Base-by-base conservation (phyloP, 1,140 invertebrate genomes). In the Tachypleus tridentatus region DNA sequence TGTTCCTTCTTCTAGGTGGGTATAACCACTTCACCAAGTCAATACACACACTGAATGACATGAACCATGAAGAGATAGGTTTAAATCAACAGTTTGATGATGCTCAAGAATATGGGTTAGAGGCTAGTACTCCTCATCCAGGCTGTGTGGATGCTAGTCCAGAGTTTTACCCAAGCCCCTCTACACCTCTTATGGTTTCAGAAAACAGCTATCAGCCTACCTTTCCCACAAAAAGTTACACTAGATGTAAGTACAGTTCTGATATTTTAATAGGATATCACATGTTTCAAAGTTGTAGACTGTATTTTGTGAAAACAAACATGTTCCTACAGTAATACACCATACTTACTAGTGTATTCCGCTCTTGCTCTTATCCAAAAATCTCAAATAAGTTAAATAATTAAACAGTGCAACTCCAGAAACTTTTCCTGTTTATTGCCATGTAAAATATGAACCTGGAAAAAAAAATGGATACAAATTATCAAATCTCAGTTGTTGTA, bases 51-150 rank as follows among this genome's bases (percentile, higher is more conserved):
- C 61, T 73, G 11, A 65, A 71, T 71, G 68, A 74, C 49, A 69
- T 70, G 68, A 61, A 64, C 53, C 65, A 71, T 60, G 72, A 72
- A 8, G 71, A 73, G 5, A 64, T 71, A 59, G 64, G 67, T 9
- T 61, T 69, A 10, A 82, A 84, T 11, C 29, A 29, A 2, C 67
- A 76, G 7, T 84, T 82, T 71, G 85, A 86, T 52, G 82, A 84
- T 49, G 49, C 79, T 6, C 76, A 82, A 60, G 87, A 90, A 59
- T 88, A 88, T 74, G 82, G 82, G 65, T 73, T 87, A 49, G 81
- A 85, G 52, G 69, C 64, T 59, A 65, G 70, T 4, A 70, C 73
- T 57, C 63, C 64, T 29, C 69, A 68, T 9, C 68, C 65, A 58
- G 57, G 58, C 67, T 77, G 74, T 69, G 72, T 73, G 48, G 87